A percentile compares a stretch with the other conserved stretches of the same genome.
Evolutionary conservation across 2,888 invertebrate species (phyloP).

Genomic region (Folsomia candida): DNA sequence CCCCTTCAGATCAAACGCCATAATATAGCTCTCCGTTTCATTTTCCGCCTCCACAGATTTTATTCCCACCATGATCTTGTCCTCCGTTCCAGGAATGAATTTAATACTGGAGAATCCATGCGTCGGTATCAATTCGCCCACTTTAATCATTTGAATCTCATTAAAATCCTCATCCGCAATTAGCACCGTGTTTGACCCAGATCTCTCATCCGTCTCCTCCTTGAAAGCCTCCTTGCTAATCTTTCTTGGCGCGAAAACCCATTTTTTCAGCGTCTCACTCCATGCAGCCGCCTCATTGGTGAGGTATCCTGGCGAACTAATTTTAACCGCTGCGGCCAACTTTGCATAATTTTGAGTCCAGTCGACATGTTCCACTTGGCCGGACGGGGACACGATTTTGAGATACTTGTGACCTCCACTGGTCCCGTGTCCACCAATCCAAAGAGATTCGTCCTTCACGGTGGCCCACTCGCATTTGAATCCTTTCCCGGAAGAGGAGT

Average conservation of each 20-base stretch:
- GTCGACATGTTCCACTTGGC: slow-evolving; percentile 68
- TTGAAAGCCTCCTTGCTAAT: slow-evolving; percentile 82
- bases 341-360: slow-evolving; percentile 61
- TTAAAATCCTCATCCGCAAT: slow-evolving; percentile 74
- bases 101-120: slow-evolving; percentile 97
- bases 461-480: slow-evolving; percentile 98
- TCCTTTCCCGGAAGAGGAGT: too few species aligned
- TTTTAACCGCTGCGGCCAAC: slow-evolving; percentile 70
- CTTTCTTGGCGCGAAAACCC: slow-evolving; percentile 91
- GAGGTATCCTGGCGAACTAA: slow-evolving; percentile 83
- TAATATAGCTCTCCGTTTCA: slow-evolving; percentile 79
- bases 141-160: slow-evolving; percentile 61
- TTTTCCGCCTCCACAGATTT: slow-evolving; percentile 85
- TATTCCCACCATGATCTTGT: slow-evolving; percentile 83
- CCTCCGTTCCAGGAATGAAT: slow-evolving; percentile 86
- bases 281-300: slow-evolving; percentile 92
- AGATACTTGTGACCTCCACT: slow-evolving; percentile 86
- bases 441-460: slow-evolving; percentile 79
- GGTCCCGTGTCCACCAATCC: slow-evolving; percentile 90
- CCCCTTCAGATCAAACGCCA: slow-evolving; percentile 77
- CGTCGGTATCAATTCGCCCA: slow-evolving; percentile 59
- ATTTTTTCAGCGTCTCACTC: slow-evolving; percentile 77
- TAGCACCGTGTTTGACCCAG: slow-evolving; percentile 83
- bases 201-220: slow-evolving; percentile 81
- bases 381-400: slow-evolving; percentile 74